Percentiles rank a stretch among this genome's conserved stretches.
Evolutionary conservation across 2,888 invertebrate genomes (phyloP).

Genomic region (Venusia cambrica): DNA sequence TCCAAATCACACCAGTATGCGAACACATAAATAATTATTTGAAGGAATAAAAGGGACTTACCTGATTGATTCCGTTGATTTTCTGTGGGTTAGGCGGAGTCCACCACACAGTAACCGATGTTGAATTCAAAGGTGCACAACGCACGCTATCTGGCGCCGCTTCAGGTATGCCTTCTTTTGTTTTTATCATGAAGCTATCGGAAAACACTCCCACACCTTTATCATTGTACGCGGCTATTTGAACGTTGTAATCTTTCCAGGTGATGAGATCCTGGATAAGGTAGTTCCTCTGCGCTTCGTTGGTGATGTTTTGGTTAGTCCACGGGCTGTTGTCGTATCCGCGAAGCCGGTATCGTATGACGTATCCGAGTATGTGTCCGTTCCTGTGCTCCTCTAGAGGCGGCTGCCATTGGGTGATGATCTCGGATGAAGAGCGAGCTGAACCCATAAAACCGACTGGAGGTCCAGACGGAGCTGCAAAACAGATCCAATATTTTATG

Average conservation of each 20-base stretch:
- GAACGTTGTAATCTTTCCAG: constrained; percentile 98
- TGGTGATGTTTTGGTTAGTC: constrained; percentile 95
- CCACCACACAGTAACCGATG: constrained; percentile 92
- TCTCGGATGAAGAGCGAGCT: constrained; percentile 95
- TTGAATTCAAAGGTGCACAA: constrained; percentile 92
- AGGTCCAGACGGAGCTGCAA: constrained; percentile 95
- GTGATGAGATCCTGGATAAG: constrained; percentile 95
- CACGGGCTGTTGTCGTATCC: constrained; percentile 96
- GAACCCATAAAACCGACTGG: constrained; percentile 97
- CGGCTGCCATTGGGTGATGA: constrained; percentile 98
- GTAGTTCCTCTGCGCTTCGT: constrained; percentile 94
- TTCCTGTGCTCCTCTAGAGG: constrained; percentile 97
- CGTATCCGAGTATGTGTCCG: constrained; percentile 96
- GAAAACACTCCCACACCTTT: constrained; percentile 97
- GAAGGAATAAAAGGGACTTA: constrained; percentile 25
- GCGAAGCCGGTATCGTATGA: constrained; percentile 93
- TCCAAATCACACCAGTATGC: too few relatives aligned
- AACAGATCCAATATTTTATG: constrained; percentile 8
- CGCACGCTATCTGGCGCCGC: constrained; percentile 92
- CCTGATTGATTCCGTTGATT: constrained; percentile 98
- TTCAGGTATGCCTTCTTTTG: constrained; percentile 97
- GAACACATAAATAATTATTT: constrained; percentile 1
- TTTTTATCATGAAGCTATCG: constrained; percentile 94
- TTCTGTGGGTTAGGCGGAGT: constrained; percentile 98
- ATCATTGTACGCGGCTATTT: constrained; percentile 98